phyloP scores from a whole-genome alignment of 1,140 invertebrate genomes.

The Bombus polaris region DNA sequence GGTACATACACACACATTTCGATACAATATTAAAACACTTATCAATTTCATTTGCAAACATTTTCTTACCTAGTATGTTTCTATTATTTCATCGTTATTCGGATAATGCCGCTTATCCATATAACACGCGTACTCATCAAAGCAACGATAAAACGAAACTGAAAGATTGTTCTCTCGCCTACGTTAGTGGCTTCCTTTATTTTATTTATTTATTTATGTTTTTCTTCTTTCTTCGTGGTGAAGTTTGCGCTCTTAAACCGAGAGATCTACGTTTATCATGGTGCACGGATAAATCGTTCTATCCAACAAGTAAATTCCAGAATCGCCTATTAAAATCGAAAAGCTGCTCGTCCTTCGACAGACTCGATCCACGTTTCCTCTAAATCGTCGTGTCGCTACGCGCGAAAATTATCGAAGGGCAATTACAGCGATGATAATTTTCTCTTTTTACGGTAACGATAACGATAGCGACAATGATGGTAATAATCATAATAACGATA shows the following conservation, averaged over 20 bases:
- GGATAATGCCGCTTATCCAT: constrained; percentile 72
- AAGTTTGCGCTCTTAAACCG: constrained; percentile 13
- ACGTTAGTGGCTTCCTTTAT: neutral
- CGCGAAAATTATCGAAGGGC: neutral
- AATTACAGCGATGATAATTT: neutral
- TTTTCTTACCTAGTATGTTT: constrained; percentile 78
- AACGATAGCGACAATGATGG: neutral
- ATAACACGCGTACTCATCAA: constrained; percentile 67
- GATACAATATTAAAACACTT: constrained; percentile 64
- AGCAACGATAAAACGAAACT: constrained; percentile 52
- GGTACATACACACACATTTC: constrained; percentile 55
- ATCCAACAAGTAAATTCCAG: neutral
- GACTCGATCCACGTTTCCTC: neutral
- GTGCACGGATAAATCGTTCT: constrained; percentile 2
- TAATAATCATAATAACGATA: neutral
- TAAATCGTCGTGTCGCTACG: neutral
- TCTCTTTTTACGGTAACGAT: no score
- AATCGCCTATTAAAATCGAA: neutral
- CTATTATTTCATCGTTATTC: constrained; percentile 79
- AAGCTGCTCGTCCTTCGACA: neutral
- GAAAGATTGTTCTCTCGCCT: constrained; percentile 38
- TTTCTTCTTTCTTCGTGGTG: neutral
- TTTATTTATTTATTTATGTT: no score
- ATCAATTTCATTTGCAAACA: constrained; percentile 64
- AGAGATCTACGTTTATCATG: neutral